Evolutionary conservation across 2,113 vertebrate genomes (phyloP), one percentile per base, ranked within the genome.

Genomic region (Pygoscelis antarcticus): DNA sequence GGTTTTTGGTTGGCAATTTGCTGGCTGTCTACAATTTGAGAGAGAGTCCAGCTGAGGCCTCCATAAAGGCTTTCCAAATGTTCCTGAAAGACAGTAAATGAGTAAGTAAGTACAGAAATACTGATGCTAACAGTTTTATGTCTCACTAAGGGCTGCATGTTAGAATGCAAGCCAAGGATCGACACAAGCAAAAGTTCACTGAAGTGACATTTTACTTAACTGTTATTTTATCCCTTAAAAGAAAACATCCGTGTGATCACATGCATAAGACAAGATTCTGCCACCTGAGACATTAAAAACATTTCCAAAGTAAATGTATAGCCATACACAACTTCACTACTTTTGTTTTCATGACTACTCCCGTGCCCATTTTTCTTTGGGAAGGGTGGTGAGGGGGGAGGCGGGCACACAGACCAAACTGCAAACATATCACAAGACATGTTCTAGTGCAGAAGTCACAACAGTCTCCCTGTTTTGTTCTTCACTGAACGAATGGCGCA

Each of bases 51-150:
- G 96, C 51, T 97, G 98, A 60, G 99, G 97, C 93, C 97, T 99
- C 99, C 99, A 99, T 60, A 99, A 97, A 84, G 99, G 97, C 91
- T 99, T 99, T 77, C 99, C 99, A 98, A 99, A 99, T 11, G 99
- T 99, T 76, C 99, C 99, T 99, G 95, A 46, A 96, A 96, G 32
- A 97, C 26, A 96, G 60, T 89, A 57, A 77, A 68, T 58, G 14
- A 65, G 47, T 77, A 42, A 58, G 27, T 57, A 44, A 96, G 68
- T 55, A 80, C 20, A 62, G 27, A 85, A 91, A 83, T 55, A 91
- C 5, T 30, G 9, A 77, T 38, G 16, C 30, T 83, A 79, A 91
- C 47, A 76, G 34, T 47, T 87, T 19, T 71, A 16, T 76, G 25
- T 64, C 60, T 87, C 44, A 80, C 34, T 36, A 57, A 78, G 32